Percentiles rank a stretch among this genome's conserved stretches.
These are phyloP conservation scores for Rhopalosiphum maidis DNA, from an alignment of 1,140 invertebrate species.

Conservation along the genomic window DNA sequence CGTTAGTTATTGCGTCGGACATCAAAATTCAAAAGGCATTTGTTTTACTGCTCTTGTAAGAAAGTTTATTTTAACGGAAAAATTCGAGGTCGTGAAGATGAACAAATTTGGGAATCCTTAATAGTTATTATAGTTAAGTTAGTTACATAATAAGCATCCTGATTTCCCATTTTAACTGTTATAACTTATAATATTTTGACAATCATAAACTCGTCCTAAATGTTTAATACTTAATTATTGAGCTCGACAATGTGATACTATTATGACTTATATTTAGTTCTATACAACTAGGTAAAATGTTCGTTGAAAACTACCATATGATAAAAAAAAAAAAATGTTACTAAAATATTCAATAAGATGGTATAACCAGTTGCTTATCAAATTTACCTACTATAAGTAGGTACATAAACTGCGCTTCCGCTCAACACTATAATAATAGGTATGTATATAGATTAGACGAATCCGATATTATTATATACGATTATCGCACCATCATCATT, in stretches of 20 bases:
- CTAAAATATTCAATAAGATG: neutral
- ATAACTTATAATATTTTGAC: neutral
- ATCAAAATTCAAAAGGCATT: neutral
- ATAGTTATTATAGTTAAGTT: neutral
- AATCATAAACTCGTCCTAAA: neutral
- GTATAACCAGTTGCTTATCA: neutral
- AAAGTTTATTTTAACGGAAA: neutral
- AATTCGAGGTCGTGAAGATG: neutral
- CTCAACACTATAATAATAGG: neutral
- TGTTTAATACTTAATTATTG: neutral
- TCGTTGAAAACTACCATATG: neutral
- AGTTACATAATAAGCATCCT: neutral
- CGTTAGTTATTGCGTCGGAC: neutral
- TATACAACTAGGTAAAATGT: neutral
- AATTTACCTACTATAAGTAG: neutral
- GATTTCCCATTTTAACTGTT: neutral
- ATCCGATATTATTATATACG: too few relatives aligned
- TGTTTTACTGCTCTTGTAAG: neutral
- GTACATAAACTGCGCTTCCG: neutral
- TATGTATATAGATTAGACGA: neutral
- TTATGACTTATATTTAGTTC: neutral
- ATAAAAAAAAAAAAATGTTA: neutral
- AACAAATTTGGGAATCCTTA: neutral
- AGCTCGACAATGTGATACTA: neutral
- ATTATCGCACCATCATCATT: neutral